A percentile compares a stretch with the other conserved stretches of the same genome.
phyloP scores from a whole-genome alignment of 2,113 vertebrate genomes.

The Solea solea region DNA sequence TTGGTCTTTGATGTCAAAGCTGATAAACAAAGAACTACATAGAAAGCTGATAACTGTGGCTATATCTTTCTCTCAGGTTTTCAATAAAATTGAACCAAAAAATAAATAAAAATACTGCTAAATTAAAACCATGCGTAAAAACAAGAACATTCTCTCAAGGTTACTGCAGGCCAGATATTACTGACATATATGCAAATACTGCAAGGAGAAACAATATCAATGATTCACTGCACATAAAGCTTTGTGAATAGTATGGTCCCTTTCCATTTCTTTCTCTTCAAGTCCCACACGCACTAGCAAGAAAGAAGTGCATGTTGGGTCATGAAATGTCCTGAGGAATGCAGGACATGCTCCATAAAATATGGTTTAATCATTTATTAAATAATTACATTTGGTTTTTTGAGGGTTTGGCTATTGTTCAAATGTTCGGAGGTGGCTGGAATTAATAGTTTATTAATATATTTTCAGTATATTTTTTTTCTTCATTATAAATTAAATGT shows the following conservation, averaged over 20 bases:
- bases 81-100: slow-evolving; percentile 1
- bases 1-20: slow-evolving; percentile 42
- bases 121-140: background rate
- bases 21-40: slow-evolving; percentile 5
- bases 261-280: background rate
- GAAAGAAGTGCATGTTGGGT: slow-evolving; percentile 42
- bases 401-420: too few relatives aligned
- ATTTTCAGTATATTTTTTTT: too few relatives aligned
- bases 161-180: slow-evolving; percentile 11
- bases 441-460: too few relatives aligned
- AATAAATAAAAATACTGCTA: background rate
- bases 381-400: too few relatives aligned
- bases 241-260: background rate
- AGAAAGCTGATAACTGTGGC: too few relatives aligned
- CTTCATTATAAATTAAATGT: too few relatives aligned
- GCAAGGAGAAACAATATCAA: slow-evolving; percentile 13
- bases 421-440: too few relatives aligned
- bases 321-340: slow-evolving; percentile 44
- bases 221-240: slow-evolving; percentile 33
- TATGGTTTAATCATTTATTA: too few relatives aligned
- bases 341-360: slow-evolving; percentile 23
- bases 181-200: slow-evolving; percentile 33
- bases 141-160: background rate
- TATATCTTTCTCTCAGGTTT: slow-evolving; percentile 5
- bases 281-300: slow-evolving; percentile 3